phyloP scores from a whole-genome alignment of 2,797 vertebrate species.

The Propithecus deckenii region DNA sequence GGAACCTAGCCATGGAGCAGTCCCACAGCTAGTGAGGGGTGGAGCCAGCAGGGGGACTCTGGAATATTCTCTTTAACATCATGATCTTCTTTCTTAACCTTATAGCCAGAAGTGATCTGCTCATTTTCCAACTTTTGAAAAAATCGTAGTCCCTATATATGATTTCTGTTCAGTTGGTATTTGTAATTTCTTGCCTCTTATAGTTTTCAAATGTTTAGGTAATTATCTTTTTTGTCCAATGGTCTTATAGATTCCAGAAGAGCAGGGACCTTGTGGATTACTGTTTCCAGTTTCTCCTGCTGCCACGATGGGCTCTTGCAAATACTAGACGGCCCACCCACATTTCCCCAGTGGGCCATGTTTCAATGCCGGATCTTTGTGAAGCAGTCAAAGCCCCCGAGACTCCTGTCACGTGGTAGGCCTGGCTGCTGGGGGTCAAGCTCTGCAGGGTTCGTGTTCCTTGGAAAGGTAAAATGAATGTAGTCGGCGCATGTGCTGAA shows the following conservation, averaged over 20 bases:
- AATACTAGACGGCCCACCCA: not conserved
- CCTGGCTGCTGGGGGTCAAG: not conserved
- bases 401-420: not conserved
- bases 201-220: not conserved
- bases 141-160: not conserved
- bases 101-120: not conserved
- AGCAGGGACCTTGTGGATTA: not conserved
- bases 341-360: no score
- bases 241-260: not conserved
- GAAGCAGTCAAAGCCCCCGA: not conserved
- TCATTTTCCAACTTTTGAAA: not conserved
- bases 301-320: not conserved
- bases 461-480: not conserved
- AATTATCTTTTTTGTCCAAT: not conserved
- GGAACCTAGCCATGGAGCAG: not conserved
- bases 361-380: not conserved
- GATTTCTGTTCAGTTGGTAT: not conserved
- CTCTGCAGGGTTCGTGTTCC: not conserved
- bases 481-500: not conserved
- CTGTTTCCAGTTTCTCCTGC: not conserved
- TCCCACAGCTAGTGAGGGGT: not conserved
- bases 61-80: not conserved
- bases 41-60: not conserved
- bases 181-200: not conserved
- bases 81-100: not conserved